These are phyloP conservation scores for Myotis vivesi DNA, from an alignment of 2,797 vertebrate species.

Conservation along the genomic window DNA sequence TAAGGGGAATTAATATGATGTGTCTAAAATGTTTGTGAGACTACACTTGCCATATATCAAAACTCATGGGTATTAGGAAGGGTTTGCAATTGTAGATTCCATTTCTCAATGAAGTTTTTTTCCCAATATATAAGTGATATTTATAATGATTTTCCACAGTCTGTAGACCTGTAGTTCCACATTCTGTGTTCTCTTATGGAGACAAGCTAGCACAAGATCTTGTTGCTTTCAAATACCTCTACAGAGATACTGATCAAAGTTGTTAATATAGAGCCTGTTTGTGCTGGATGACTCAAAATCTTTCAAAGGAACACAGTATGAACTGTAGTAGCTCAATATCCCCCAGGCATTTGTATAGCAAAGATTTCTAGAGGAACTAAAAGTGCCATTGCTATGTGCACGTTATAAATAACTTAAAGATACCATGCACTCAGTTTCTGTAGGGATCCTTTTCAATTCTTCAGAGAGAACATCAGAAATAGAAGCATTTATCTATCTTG, in stretches of 20 bases:
- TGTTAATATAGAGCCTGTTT: not conserved
- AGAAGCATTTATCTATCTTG: not conserved
- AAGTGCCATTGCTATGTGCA: not conserved
- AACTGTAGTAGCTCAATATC: not conserved
- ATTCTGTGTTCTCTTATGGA: not conserved
- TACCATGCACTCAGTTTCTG: not conserved
- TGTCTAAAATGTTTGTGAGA: not conserved
- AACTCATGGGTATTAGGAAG: not conserved
- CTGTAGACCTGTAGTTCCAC: not conserved
- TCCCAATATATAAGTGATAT: not conserved
- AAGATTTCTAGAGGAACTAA: not conserved
- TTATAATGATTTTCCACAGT: not conserved
- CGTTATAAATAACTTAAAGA: slow-evolving; percentile 16
- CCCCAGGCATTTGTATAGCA: not conserved
- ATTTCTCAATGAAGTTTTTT: not conserved
- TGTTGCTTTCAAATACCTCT: not conserved
- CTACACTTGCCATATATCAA: not conserved
- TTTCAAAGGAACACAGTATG: not conserved
- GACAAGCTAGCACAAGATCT: not conserved
- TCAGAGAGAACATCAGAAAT: not conserved
- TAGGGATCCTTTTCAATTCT: not conserved
- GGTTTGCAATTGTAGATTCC: not conserved
- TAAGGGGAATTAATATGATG: not conserved
- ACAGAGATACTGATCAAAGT: not conserved
- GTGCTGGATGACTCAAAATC: not conserved